Conservation (phyloP, 2,888 invertebrate genomes). For the Caradrina kadenii region DNA sequence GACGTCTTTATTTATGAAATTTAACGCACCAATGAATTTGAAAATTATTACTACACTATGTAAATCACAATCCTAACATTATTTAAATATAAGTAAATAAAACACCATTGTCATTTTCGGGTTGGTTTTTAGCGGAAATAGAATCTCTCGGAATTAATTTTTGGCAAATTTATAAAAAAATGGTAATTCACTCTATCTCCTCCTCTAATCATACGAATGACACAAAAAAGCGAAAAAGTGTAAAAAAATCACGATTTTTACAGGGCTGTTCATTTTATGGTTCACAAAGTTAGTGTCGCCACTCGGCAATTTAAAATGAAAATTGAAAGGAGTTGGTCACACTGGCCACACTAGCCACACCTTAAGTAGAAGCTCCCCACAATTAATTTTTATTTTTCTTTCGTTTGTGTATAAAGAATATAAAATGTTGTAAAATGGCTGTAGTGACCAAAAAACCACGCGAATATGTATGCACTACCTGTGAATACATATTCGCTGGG, state of each 20-base stretch:
- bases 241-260: slow-evolving; percentile 61
- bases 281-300: slow-evolving; percentile 45
- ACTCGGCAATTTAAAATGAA: slow-evolving; percentile 2
- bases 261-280: slow-evolving; percentile 60
- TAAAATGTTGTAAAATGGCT: neutral
- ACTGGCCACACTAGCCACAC: slow-evolving; percentile 18
- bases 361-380: neutral
- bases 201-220: slow-evolving; percentile 48
- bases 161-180: slow-evolving; percentile 27
- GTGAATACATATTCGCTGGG: neutral
- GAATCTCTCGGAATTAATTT: slow-evolving; percentile 12
- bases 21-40: slow-evolving; percentile 66
- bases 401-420: too few species aligned
- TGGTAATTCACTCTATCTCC: slow-evolving; percentile 34
- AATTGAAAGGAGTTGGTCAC: neutral
- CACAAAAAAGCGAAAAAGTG: slow-evolving; percentile 67
- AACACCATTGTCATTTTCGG: slow-evolving; percentile 41
- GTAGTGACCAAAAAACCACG: neutral
- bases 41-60: slow-evolving; percentile 41
- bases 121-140: slow-evolving; percentile 4
- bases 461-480: too few species aligned
- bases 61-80: slow-evolving; percentile 50
- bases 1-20: slow-evolving; percentile 59
- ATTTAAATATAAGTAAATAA: slow-evolving; percentile 52
- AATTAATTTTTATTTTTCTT: neutral